These are phyloP conservation scores for Palythoa heliodiscus DNA, from an alignment of 92 coral and sea anemone genomes.

Conservation along the genomic window DNA sequence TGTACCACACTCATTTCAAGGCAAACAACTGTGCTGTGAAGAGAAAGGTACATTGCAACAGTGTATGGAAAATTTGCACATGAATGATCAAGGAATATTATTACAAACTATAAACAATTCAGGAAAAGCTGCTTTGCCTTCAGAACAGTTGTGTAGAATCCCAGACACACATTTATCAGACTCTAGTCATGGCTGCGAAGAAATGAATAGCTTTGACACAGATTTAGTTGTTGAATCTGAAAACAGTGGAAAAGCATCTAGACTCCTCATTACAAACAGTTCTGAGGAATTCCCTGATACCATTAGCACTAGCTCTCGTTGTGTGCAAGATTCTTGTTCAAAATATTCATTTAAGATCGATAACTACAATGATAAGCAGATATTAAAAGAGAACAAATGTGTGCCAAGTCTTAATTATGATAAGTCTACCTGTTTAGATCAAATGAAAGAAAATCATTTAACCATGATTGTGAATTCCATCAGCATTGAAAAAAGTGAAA, in stretches of 20 bases:
- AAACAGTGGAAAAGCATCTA: neutral
- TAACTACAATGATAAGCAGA: neutral
- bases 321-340: neutral
- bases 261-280: neutral
- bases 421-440: neutral
- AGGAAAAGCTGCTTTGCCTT: neutral
- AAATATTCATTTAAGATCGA: neutral
- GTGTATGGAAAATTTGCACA: conserved; percentile 34
- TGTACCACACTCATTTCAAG: neutral
- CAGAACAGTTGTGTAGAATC: neutral
- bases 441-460: neutral
- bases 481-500: neutral
- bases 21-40: neutral
- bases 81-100: conserved; percentile 7
- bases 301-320: neutral
- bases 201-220: neutral
- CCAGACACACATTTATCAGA: neutral
- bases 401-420: neutral
- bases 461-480: neutral
- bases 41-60: conserved; percentile 9
- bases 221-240: neutral
- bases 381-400: neutral
- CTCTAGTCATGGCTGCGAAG: neutral
- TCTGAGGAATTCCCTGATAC: neutral
- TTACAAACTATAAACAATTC: neutral